Evolutionary conservation across 2,113 vertebrate genomes (phyloP), one percentile per base, ranked within the genome.

Genomic region (Porphyrio hochstetteri): DNA sequence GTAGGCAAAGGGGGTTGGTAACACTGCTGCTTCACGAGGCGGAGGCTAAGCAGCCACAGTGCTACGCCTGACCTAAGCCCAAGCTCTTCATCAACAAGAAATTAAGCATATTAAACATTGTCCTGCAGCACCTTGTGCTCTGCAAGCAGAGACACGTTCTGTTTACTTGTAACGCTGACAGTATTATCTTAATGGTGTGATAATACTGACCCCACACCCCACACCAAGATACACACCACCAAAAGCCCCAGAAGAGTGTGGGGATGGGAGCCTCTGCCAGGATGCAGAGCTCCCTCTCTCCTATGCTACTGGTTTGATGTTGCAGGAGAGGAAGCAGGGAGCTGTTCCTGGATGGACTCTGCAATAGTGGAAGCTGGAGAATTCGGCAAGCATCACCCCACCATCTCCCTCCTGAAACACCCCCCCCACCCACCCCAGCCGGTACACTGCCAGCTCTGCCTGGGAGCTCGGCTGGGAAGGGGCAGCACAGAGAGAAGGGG

Each of bases 1-100:
- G 93, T 40, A 95, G 93, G 80, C 25, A 92, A 88, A 92, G 77
- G 89, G 86, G 92, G 72, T 80, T 91, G 95, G 92, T 40, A 24
- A 86, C 5, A 27, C 81, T 2, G 68, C 93, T 71, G 91, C 91
- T 87, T 65, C 17, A 9, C 44, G 24, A 56, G 61, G 71, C 46
- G 15, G 77, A 65, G 56, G 56, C 67, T 65, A 48, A 80, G 87
- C 91, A 90, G 92, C 57, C 72, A 25, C 77, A 48, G 63, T 12
- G 63, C 81, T 29, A 67, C 78, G 75, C 90, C 92, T 82, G 40
- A 67, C 8, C 68, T 56, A 11, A 81, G 23, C 82, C 86, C 74
- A 15, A 71, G 67, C 57, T 88, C 48, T 40, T 44, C 71, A 63
- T n/a, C 4, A 21, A 14, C 1, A 23, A n/a, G 53, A 27, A 31